Conservation (phyloP, 2,888 invertebrate genomes). For the Trachelus stipa region DNA sequence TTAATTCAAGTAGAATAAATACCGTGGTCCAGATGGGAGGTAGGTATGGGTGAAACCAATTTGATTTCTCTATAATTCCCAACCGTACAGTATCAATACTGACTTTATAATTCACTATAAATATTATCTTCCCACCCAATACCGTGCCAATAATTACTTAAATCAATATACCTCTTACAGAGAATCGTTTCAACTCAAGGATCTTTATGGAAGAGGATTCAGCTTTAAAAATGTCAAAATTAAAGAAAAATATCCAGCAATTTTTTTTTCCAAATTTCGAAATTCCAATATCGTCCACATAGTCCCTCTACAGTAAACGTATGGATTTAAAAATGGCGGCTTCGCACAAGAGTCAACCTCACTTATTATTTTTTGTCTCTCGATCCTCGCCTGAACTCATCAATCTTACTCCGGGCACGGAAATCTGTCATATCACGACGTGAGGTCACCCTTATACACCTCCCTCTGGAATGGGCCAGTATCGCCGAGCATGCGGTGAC, state of each 20-base stretch:
- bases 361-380: constrained; percentile 13
- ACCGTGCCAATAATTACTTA: background rate
- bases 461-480: background rate
- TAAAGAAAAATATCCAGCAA: background rate
- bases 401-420: constrained; percentile 22
- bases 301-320: background rate
- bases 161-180: background rate
- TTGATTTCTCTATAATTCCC: background rate
- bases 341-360: constrained; percentile 18
- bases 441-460: constrained; percentile 7
- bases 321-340: background rate
- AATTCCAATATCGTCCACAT: no score
- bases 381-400: constrained; percentile 3
- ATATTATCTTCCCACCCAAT: background rate
- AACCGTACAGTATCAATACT: background rate
- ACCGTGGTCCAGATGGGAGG: background rate
- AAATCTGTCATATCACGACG: constrained; percentile 25
- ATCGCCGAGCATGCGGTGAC: background rate
- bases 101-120: background rate
- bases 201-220: background rate
- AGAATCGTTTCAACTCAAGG: background rate
- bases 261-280: no score
- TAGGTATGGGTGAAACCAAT: background rate
- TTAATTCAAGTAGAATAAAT: background rate
- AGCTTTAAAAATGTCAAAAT: background rate